Base-by-base conservation (phyloP, 2,888 invertebrate species). In the Stictocephala bisonia region DNA sequence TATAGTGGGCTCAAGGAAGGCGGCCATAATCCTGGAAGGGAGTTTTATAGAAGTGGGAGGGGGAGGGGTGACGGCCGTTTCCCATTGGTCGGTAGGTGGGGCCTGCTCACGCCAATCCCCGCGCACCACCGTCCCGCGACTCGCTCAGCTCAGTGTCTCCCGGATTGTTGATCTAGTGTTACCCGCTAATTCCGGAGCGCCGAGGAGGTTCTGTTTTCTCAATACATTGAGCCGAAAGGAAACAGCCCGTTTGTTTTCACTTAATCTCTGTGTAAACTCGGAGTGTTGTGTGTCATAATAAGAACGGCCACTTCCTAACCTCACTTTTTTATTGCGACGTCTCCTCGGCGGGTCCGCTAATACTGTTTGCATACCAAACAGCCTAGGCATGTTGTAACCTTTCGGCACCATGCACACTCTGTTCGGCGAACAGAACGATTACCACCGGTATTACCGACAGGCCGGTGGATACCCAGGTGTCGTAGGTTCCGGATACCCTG, bases 361-460 rank as follows among this genome's bases (percentile, higher is more conserved):
- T 66, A 71, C 64, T 72, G 72, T 72, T 72, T 72, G 72, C 64
- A 72, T 72, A 72, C 64, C 31, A 72, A 72, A 72, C 72, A 64
- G 24, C 27, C 64, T 40, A 24, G 73, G 35, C 29, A 40, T 64
- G 64, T 27, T 40, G 26, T 64, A 64, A 44, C n/a, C n/a, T n/a
- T n/a, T n/a, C n/a, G n/a, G n/a, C n/a, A 87, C 82, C 82, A 95
- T 96, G 95, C 95, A 96, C 85, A 93, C 95, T 78, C 87, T 96
- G 82, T 96, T 96, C 85, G 92, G 93, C 79, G 96, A 96, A 85
- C 95, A 96, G 85, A 94, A 94, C 84, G 93, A 94, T 76, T 96
- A 96, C 85, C 93, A 94, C 84, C 90, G 96, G 72, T 90, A 91
- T 80, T 70, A 50, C 86, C 87, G 77, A 87, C 84, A 82, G 64